Evolutionary conservation across 2,797 vertebrate species (phyloP).

Genomic region (Pampus argenteus): DNA sequence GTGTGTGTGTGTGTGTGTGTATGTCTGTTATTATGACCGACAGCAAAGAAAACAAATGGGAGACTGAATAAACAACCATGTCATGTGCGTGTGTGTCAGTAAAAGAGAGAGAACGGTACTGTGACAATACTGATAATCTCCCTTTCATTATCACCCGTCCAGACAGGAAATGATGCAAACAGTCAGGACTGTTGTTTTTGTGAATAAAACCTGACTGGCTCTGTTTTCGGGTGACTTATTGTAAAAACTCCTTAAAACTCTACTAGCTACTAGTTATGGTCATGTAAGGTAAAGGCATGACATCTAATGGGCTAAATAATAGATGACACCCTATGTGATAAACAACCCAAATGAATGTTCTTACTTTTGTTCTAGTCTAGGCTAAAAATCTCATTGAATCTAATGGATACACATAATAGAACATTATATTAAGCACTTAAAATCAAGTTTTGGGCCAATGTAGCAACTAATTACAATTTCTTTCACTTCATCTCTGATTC

Average conservation of each 20-base stretch:
- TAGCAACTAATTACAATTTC: no score
- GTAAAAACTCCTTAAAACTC: not conserved
- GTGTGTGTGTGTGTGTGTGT: not conserved
- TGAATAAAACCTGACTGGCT: slow-evolving; percentile 23
- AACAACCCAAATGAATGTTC: not conserved
- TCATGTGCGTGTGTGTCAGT: not conserved
- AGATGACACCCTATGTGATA: not conserved
- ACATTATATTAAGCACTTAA: no score
- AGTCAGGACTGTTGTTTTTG: slow-evolving; percentile 32
- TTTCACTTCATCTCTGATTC: no score
- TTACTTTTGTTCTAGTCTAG: not conserved
- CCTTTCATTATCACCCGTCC: slow-evolving; percentile 18
- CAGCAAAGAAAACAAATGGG: not conserved
- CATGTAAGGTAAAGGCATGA: not conserved
- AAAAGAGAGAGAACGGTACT: not conserved
- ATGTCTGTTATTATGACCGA: slow-evolving; percentile 4
- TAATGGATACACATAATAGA: no score
- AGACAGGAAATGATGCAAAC: slow-evolving; percentile 40
- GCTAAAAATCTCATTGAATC: no score
- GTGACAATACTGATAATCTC: slow-evolving; percentile 28
- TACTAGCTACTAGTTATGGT: not conserved
- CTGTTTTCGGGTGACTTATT: not conserved
- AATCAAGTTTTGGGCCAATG: no score
- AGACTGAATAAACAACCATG: not conserved
- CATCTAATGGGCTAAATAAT: not conserved